These are phyloP conservation scores for Myotis vivesi DNA, from an alignment of 2,797 vertebrate genomes.

Conservation along the genomic window DNA sequence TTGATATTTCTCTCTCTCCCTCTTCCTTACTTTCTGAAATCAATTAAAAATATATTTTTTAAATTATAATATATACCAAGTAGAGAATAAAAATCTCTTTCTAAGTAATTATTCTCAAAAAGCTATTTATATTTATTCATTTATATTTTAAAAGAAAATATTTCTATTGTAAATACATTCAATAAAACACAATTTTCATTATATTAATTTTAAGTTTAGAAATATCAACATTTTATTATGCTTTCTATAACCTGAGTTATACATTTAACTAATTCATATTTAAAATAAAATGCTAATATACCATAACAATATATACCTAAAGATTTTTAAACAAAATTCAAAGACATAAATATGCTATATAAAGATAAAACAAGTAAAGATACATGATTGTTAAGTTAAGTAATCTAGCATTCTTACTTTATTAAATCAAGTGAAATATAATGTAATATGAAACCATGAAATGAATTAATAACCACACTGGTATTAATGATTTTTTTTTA, in stretches of 20 bases:
- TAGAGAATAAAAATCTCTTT: not conserved
- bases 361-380: not conserved
- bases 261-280: not conserved
- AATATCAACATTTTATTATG: not conserved
- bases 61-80: not conserved
- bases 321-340: not conserved
- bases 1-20: too few species aligned
- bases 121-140: not conserved
- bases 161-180: not conserved
- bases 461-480: not conserved
- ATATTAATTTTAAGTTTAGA: not conserved
- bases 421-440: not conserved
- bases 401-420: not conserved
- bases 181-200: not conserved
- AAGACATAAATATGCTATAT: not conserved
- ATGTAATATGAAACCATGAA: not conserved
- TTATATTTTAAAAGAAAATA: not conserved
- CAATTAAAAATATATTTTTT: not conserved
- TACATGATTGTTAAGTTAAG: not conserved
- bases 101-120: not conserved
- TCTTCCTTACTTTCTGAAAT: too few species aligned
- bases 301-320: not conserved
- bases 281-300: not conserved
- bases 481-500: not conserved
- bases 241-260: conserved; percentile 1